Evolutionary conservation across 2,888 invertebrate genomes (phyloP), one percentile per base, ranked within the genome.

Genomic region (Eucriotettix oculatus): DNA sequence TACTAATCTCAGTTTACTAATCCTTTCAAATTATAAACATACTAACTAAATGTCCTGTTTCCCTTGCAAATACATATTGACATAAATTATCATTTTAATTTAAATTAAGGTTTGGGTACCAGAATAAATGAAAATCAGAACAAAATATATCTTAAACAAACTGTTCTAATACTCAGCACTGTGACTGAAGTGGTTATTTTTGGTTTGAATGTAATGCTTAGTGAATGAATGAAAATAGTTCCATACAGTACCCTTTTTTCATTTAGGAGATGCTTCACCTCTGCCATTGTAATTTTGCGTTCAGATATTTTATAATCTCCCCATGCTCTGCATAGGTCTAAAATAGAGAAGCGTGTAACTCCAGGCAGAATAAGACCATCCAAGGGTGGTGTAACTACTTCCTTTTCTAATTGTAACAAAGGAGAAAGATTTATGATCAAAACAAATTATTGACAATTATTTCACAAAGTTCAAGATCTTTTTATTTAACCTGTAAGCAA

Each of bases 341-440:
- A 71, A 64, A 98, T 85, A 16, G 94, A 94, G 65, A 86, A 84
- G 61, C 99, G 82, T 3, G 91, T 94, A 44, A 99, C 86, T 56
- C 99, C 98, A 10, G 98, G 98, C 66, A 99, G 77, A 66, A 99
- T 98, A 1, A 98, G 78, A 9, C 97, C 98, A 69, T 89, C 87
- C 62, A 99, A 75, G 7, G 96, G 93, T 12, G 98, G 96, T 10
- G 98, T 99, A 42, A 90, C 79, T 67, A 99, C 74, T 76, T 94
- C 93, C 72, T 84, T 86, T 70, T 94, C 96, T 94, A 74, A 41
- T 74, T 75, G 66, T 67, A 66, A 48, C 48, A 48, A 12, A 9
- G 48, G 9, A n/a, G 48, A 48, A 1, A 48, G 2, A 14, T 48
- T 48, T 2, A 48, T n/a, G 29, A 29, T 5, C 29, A 29, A 29